Evolutionary conservation across 2,888 invertebrate species (phyloP), one percentile per base, ranked within the genome.

Genomic region (Aspidapion aeneum): DNA sequence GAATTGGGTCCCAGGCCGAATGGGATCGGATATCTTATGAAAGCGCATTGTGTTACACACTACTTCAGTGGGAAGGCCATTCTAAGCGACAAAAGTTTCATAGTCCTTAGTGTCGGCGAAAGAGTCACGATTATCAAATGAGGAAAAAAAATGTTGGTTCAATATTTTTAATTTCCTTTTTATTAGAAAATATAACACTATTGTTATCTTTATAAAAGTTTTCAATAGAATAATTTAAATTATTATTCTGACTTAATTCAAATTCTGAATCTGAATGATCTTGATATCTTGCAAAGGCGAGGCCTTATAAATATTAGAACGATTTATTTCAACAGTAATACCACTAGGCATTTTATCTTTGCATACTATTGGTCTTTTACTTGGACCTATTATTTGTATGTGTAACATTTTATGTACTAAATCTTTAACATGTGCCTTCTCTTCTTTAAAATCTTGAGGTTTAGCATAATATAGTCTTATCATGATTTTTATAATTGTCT

Each of bases 231-330:
- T n/a, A n/a, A n/a, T n/a, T n/a, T n/a, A n/a, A n/a, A n/a, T n/a
- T n/a, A n/a, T n/a, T 52, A 52, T 52, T 52, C 52, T 52, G 5
- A 19, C 52, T 52, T 52, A 52, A 52, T 3, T 52, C 52, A 19
- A 52, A 5, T 18, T n/a, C 19, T 5, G n/a, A 9, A 17, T 52
- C 17, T 52, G 7, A 3, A 19, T 5, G 58, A 18, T 58, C 48
- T 16, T 20, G 1, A 51, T 50, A 58, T 1, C 50, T 58, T 50
- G 16, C 21, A 20, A 1, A 20, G 58, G 52, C 18, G 58, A 58
- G 21, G 58, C 58, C 12, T 58, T 58, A 19, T 58, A 58, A 1
- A 58, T 3, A 21, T 58, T 58, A 51, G n/a, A 58, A 7, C 52
- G 49, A 51, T 58, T 58, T 51, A 35, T 51, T 58, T 58, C 58